These are phyloP conservation scores for Etheostoma nigrum DNA, from an alignment of 2,797 vertebrate species.

Conservation along the genomic window DNA sequence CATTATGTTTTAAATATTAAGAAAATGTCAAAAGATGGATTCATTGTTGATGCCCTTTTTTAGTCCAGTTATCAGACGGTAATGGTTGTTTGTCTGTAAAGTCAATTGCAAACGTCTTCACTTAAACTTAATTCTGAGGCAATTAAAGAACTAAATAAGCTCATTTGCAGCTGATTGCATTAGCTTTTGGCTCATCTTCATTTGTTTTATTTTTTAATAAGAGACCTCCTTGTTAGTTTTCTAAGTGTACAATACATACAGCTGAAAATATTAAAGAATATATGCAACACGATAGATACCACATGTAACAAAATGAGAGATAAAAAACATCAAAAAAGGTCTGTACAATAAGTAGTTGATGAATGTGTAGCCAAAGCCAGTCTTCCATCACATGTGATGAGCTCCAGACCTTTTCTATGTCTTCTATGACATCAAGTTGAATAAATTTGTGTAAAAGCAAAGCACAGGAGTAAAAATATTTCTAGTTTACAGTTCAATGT, in stretches of 20 bases:
- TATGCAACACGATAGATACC: background rate
- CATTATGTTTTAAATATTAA: constrained; percentile 30
- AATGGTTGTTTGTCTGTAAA: constrained; percentile 21
- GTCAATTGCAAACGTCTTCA: constrained; percentile 22
- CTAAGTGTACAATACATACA: background rate
- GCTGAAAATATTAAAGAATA: background rate
- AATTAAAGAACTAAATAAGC: constrained; percentile 29
- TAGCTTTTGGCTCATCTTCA: background rate
- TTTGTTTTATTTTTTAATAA: background rate
- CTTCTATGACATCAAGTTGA: background rate
- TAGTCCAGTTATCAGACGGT: constrained; percentile 8
- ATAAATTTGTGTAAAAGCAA: no score
- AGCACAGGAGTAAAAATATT: constrained; percentile 7
- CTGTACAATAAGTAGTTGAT: background rate
- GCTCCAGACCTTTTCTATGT: background rate
- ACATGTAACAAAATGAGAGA: background rate
- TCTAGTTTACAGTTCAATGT: constrained; percentile 23
- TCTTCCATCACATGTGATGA: background rate
- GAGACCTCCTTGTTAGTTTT: background rate
- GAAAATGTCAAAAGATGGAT: constrained; percentile 14
- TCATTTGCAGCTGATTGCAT: background rate
- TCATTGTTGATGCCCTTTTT: constrained; percentile 21
- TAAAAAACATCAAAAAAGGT: background rate
- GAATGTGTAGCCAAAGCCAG: background rate
- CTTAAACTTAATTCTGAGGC: constrained; percentile 31